Percentiles rank a stretch among this genome's conserved stretches.
phyloP scores from a whole-genome alignment of 2,888 invertebrate genomes.

The Nemurella pictetii region DNA sequence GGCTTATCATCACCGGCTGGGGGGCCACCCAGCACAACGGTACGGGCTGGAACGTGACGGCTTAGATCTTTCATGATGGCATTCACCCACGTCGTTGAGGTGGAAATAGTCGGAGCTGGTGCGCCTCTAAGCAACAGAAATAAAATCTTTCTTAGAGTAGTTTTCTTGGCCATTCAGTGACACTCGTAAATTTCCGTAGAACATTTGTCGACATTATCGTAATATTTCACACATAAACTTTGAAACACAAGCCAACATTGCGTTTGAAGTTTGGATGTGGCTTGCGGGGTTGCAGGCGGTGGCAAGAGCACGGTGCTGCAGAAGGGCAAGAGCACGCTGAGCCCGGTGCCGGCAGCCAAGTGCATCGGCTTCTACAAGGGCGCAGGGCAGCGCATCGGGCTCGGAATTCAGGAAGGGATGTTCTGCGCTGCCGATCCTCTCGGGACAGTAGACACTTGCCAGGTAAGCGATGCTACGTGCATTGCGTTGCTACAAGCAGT shows the following conservation, averaged over 20 bases:
- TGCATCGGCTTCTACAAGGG: slow-evolving; percentile 32
- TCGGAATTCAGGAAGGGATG: slow-evolving; percentile 34
- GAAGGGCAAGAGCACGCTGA: slow-evolving; percentile 31
- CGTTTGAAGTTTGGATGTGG: no score
- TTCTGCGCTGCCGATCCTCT: slow-evolving; percentile 34
- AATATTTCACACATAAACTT: no score
- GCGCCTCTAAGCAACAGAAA: no score
- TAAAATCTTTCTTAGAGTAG: not conserved
- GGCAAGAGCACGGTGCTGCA: slow-evolving; percentile 1
- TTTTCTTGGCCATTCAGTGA: no score
- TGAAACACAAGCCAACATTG: no score
- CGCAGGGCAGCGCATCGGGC: slow-evolving; percentile 5
- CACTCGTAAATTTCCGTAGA: no score
- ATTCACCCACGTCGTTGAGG: no score
- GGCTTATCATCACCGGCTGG: slow-evolving; percentile 38
- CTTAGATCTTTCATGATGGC: no score
- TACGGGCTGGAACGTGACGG: slow-evolving; percentile 24
- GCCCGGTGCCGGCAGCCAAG: slow-evolving; percentile 14
- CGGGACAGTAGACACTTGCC: slow-evolving; percentile 33
- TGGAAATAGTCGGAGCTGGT: no score
- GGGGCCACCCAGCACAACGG: slow-evolving; percentile 33
- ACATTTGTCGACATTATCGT: no score
- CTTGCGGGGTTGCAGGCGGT: not conserved
- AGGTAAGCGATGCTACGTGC: slow-evolving; percentile 20
- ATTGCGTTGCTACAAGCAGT: not conserved